Percentiles rank a stretch among this genome's conserved stretches.
Conservation (phyloP, 2,888 invertebrate genomes). For the Julus scanicus region DNA sequence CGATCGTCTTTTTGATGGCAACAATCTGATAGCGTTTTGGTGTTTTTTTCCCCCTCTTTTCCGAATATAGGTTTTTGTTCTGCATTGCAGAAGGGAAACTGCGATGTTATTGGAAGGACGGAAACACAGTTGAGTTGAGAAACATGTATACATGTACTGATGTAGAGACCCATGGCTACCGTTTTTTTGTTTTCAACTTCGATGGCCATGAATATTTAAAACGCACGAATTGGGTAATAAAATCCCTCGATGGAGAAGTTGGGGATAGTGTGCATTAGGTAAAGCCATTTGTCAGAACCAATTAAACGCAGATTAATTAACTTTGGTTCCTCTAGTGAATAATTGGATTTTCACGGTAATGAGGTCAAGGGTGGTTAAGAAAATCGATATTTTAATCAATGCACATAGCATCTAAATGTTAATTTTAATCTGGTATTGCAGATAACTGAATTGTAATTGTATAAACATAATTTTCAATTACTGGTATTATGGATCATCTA, state of each 20-base stretch:
- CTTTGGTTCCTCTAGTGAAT: too few species aligned
- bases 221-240: slow-evolving; percentile 4
- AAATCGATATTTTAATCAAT: too few species aligned
- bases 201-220: slow-evolving; percentile 12
- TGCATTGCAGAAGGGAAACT: slow-evolving; percentile 21
- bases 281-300: too few species aligned
- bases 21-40: slow-evolving; percentile 21
- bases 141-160: neutral
- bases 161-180: neutral
- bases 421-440: too few species aligned
- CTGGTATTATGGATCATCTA: too few species aligned
- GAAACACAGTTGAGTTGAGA: neutral
- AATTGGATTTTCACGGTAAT: too few species aligned
- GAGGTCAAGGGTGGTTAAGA: too few species aligned
- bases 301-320: too few species aligned
- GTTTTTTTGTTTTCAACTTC: neutral
- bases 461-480: too few species aligned
- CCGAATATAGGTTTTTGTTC: neutral
- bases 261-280: too few species aligned
- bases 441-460: too few species aligned
- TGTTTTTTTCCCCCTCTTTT: neutral
- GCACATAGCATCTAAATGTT: too few species aligned
- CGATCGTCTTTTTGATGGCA: neutral
- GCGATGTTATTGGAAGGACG: neutral
- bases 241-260: neutral